phyloP scores from a whole-genome alignment of 1,140 invertebrate genomes.

The Sycophila sp. region DNA sequence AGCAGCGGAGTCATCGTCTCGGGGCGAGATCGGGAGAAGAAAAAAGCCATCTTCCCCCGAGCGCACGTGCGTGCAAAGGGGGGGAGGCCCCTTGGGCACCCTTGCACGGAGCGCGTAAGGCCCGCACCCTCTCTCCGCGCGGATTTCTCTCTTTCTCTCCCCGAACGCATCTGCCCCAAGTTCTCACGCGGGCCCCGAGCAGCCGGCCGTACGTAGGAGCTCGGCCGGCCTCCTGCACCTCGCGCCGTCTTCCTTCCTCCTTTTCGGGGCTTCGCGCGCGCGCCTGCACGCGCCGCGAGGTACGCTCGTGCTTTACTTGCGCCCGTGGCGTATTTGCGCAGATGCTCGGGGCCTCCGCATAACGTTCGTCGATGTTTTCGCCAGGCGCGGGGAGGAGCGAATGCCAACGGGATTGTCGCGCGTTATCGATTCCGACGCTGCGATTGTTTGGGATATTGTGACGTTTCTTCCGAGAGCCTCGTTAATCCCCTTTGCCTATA shows the following conservation, averaged over 20 bases:
- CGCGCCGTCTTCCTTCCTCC: neutral
- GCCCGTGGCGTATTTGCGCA: conserved; percentile 22
- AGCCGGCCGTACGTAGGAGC: too few relatives aligned
- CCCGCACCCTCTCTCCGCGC: conserved; percentile 43
- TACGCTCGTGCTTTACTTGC: too few relatives aligned
- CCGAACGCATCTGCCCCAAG: conserved; percentile 52
- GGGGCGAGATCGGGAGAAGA: too few relatives aligned
- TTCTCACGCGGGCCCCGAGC: conserved; percentile 54
- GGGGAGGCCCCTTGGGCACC: neutral
- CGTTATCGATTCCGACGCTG: too few relatives aligned
- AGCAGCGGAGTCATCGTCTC: too few relatives aligned
- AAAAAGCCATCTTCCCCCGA: conserved; percentile 7
- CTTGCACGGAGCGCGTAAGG: conserved; percentile 5
- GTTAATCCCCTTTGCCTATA: too few relatives aligned
- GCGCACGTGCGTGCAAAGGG: neutral
- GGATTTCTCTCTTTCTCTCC: conserved; percentile 51
- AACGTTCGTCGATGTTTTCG: neutral
- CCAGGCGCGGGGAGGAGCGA: neutral
- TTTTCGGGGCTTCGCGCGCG: conserved; percentile 10
- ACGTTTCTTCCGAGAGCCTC: too few relatives aligned
- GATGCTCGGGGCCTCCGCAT: neutral
- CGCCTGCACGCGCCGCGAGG: neutral
- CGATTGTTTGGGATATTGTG: too few relatives aligned
- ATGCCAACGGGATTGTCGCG: too few relatives aligned
- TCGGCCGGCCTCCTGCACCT: conserved; percentile 12